phyloP scores from a whole-genome alignment of 2,888 invertebrate species.

The Trypoxylon attenuatum region DNA sequence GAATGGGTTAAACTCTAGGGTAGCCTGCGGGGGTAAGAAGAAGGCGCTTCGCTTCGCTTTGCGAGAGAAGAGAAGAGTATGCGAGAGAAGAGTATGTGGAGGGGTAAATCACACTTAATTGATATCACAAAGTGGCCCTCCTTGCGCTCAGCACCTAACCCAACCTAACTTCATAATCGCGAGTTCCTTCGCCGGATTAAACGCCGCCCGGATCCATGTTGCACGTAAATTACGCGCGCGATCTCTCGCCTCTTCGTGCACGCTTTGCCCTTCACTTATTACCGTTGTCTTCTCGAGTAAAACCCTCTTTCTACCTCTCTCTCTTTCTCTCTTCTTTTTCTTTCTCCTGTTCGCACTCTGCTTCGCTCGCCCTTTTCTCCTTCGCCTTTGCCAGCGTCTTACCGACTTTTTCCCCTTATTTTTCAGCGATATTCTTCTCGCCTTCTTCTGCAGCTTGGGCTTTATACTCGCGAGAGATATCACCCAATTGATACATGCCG shows the following conservation, averaged over 20 bases:
- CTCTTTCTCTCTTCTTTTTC: slow-evolving; percentile 11
- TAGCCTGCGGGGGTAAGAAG: slow-evolving; percentile 49
- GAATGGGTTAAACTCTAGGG: slow-evolving; percentile 67
- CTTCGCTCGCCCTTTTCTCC: slow-evolving; percentile 1
- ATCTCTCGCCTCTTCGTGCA: slow-evolving; percentile 34
- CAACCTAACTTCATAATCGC: slow-evolving; percentile 68
- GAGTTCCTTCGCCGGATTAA: slow-evolving; percentile 64
- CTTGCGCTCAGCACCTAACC: slow-evolving; percentile 60
- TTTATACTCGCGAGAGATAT: too few species aligned
- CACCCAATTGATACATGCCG: too few species aligned
- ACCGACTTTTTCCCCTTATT: too few species aligned
- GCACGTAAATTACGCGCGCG: slow-evolving; percentile 64
- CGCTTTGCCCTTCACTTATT: slow-evolving; percentile 56
- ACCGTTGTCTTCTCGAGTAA: slow-evolving; percentile 53
- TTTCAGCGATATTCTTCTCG: too few species aligned
- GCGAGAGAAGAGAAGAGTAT: slow-evolving; percentile 10
- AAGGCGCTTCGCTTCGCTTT: slow-evolving; percentile 11
- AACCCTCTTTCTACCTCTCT: slow-evolving; percentile 13
- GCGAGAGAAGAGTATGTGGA: slow-evolving; percentile 29
- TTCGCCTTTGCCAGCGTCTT: too few species aligned
- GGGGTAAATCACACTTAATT: slow-evolving; percentile 70
- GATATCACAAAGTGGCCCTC: slow-evolving; percentile 69
- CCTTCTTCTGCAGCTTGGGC: background rate
- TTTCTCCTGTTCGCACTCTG: slow-evolving; percentile 8
- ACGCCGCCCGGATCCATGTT: slow-evolving; percentile 65